Base-by-base conservation (phyloP, 2,888 invertebrate species). In the Scaptomyza reducta region DNA sequence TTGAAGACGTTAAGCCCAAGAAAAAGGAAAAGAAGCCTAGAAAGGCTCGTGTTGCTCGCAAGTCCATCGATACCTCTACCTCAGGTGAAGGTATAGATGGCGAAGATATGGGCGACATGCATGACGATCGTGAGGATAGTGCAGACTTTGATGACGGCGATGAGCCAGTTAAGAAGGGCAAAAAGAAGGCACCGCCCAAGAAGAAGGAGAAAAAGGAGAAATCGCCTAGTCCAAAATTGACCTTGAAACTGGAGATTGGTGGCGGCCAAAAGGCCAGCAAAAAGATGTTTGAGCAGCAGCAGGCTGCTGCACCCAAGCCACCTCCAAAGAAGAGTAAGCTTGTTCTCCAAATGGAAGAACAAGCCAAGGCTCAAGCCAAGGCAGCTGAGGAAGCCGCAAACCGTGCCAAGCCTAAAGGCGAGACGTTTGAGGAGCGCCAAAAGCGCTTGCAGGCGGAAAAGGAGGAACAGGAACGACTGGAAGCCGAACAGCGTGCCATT, bases 311-410 rank as follows among this genome's bases (percentile, higher is more conserved):
- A 31, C 89, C 90, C 6, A 91, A 90, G 59, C 91, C 92, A 33
- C 91, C 91, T 41, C 90, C 91, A 57, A 90, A 91, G 66, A 91
- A 91, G 74, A 90, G 91, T 66, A 91, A 91, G 78, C 70, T 90
- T 54, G 90, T 90, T 29, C 68, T 91, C 44, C 90, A 91, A 84
- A 89, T 91, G 88, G 91, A 92, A 60, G 90, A 91, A 59, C 91
- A 91, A 65, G 90, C 91, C n/a, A 89, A 74, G 47, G 91, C 90
- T 1, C 91, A 91, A 0, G 91, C 90, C 16, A 90, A 89, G 60
- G 89, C 91, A 31, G 90, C 90, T 29, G 90, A 90, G 58, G 90
- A 91, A 33, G 81, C 83, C 38, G 90, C 90, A 22, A 81, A 89
- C 45, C 89, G 89, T n/a, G 85, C 89, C 54, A 89, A 89, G 40